These are phyloP conservation scores for Thinocorus orbignyianus DNA, from an alignment of 2,113 vertebrate genomes.

Conservation along the genomic window DNA sequence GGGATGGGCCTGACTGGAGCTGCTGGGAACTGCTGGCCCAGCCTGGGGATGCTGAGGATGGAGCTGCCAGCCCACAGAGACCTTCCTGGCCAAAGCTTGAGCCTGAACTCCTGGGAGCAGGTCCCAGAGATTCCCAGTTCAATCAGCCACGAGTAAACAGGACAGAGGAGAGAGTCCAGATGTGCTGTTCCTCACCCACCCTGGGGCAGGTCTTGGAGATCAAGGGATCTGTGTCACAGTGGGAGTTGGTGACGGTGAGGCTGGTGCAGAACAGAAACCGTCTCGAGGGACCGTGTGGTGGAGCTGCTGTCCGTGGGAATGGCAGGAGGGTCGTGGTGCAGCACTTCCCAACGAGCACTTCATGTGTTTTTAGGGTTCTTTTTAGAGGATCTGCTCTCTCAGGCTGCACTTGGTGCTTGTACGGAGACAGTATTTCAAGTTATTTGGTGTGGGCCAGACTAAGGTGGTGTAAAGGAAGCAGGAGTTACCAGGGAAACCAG, in stretches of 20 bases:
- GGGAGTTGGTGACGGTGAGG: neutral
- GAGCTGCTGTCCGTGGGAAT: too few species aligned
- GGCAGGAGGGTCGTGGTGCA: neutral
- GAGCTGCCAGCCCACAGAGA: neutral
- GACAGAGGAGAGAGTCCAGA: neutral
- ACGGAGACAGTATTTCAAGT: neutral
- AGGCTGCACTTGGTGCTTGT: neutral
- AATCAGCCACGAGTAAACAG: rapidly evolving
- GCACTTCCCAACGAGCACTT: rapidly evolving
- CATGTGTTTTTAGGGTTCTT: rapidly evolving
- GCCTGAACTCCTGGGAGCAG: neutral
- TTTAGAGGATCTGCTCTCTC: too few species aligned
- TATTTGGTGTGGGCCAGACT: too few species aligned
- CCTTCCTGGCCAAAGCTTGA: neutral
- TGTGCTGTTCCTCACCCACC: neutral
- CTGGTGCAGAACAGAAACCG: neutral
- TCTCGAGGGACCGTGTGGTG: too few species aligned
- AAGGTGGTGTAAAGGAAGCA: neutral
- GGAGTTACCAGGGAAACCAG: neutral
- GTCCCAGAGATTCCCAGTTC: neutral
- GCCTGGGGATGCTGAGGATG: neutral
- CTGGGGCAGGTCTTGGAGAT: neutral
- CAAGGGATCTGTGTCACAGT: too few species aligned
- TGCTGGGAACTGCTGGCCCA: neutral
- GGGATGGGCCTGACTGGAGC: neutral